phyloP scores from a whole-genome alignment of 1,140 invertebrate genomes.

The Heliconius eleuchia region DNA sequence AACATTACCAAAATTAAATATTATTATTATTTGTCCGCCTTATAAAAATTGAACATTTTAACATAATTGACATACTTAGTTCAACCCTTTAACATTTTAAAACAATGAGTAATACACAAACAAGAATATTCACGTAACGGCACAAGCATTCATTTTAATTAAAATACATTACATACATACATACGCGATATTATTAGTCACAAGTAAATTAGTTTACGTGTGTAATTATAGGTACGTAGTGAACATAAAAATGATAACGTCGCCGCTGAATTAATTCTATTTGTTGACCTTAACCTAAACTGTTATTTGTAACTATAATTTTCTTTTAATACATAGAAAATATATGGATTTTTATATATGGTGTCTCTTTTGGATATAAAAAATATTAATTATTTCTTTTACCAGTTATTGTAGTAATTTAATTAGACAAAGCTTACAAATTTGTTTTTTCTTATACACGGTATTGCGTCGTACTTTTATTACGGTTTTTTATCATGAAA shows the following conservation, averaged over 20 bases:
- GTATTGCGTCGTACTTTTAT: background rate
- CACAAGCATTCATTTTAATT: conserved; percentile 41
- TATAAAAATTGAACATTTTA: too few relatives aligned
- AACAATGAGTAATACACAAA: conserved; percentile 8
- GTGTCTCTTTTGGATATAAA: too few relatives aligned
- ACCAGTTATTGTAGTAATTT: background rate
- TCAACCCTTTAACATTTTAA: background rate
- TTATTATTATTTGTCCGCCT: too few relatives aligned
- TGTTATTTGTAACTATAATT: background rate
- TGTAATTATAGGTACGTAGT: background rate
- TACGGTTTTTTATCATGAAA: background rate
- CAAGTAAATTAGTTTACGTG: conserved; percentile 33
- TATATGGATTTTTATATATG: too few relatives aligned
- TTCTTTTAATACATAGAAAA: background rate
- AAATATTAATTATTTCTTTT: too few relatives aligned
- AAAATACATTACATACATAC: conserved; percentile 17
- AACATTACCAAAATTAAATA: too few relatives aligned
- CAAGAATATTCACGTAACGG: background rate
- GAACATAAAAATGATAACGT: conserved; percentile 8
- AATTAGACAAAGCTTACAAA: background rate
- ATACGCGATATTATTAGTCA: conserved; percentile 37
- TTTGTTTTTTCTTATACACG: background rate
- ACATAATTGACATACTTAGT: too few relatives aligned
- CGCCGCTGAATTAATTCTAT: background rate
- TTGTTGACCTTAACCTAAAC: background rate